Evolutionary conservation across 1,140 invertebrate genomes (phyloP), one percentile per base, ranked within the genome.

Genomic region (Olivierus martensii): DNA sequence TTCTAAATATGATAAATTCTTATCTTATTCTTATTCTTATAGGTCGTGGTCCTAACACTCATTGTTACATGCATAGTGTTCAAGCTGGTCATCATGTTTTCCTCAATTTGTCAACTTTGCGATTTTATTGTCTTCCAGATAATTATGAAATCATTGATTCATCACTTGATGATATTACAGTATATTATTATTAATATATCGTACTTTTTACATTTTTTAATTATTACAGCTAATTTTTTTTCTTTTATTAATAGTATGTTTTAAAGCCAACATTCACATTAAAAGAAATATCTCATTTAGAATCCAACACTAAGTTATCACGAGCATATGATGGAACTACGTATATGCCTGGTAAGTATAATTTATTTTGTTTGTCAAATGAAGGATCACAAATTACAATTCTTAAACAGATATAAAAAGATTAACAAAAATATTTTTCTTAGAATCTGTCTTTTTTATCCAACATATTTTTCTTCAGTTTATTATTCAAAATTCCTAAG

Each of bases 81-180:
- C 87, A 87, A 45, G 92, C 95, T 61, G 82, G 85, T 55, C 96
- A 99, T 73, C 93, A 97, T 77, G 94, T 99, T 2, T 99, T 88
- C 69, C 54, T 99, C 0, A 99, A 99, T 76, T 73, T 99, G 37
- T 86, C 92, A 57, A 97, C 94, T 0, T 73, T 99, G 45, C 91
- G 93, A 64, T 99, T 99, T 72, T 99, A 99, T 68, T 99, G 96
- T 72, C 73, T 99, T 28, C 96, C 96, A 18, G 96, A 99, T 67
- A 99, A 99, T 70, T 99, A 99, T 76, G 91, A 98, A 77, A 93
- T 99, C 61, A 90, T 98, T 63, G 94, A 99, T 79, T 96, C 93
- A 2, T 97, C 94, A 6, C 68, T 99, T 55, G 93, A 96, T 72
- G 95, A 99, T 64, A 99, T 99, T 34, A 97, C 96, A 56, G 75